Conservation (phyloP, 2,113 vertebrate genomes). For the Vidua chalybeata region DNA sequence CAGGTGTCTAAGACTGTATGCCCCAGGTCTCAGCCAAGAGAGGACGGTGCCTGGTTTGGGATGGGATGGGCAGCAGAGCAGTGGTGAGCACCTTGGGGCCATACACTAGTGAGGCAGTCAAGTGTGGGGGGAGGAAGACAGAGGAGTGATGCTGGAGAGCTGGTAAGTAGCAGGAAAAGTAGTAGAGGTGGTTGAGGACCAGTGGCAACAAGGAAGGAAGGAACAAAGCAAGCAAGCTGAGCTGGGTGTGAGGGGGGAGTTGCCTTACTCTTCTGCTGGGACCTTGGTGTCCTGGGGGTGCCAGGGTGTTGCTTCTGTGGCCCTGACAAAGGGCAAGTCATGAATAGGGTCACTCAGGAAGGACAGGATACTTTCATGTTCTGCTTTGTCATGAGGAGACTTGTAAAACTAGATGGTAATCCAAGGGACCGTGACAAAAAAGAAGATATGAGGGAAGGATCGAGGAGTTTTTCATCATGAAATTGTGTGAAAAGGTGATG, state of each 20-base stretch:
- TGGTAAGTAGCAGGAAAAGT: background rate
- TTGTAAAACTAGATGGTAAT: background rate
- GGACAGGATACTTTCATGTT: background rate
- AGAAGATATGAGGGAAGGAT: background rate
- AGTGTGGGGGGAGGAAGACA: background rate
- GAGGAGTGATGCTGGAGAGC: background rate
- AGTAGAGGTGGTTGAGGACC: background rate
- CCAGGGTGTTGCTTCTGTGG: background rate
- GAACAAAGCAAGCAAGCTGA: background rate
- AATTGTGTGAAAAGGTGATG: background rate
- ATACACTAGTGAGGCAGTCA: background rate
- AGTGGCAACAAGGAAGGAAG: background rate
- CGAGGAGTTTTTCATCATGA: background rate
- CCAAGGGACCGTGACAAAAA: background rate
- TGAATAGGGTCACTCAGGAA: background rate
- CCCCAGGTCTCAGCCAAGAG: background rate
- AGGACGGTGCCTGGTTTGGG: background rate
- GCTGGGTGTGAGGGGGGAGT: background rate
- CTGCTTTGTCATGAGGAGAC: background rate
- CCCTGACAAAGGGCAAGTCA: background rate
- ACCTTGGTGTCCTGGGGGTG: background rate
- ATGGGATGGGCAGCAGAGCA: background rate
- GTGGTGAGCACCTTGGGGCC: background rate
- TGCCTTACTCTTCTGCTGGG: background rate
- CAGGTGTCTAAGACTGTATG: fast-evolving